Conservation (phyloP, 1,140 invertebrate genomes). For the Drosophila orena region DNA sequence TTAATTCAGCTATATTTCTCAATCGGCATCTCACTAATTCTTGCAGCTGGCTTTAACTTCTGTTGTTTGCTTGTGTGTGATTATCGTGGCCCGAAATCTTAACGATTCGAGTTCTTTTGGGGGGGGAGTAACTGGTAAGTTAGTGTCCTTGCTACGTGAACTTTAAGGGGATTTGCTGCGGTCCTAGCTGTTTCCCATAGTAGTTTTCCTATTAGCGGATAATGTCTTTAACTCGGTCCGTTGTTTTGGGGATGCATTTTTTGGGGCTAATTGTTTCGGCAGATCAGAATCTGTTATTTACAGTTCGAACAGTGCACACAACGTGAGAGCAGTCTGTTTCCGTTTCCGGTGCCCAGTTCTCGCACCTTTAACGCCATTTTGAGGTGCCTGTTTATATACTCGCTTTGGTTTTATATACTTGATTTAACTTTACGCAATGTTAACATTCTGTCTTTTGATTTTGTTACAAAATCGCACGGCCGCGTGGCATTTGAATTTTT, state of each 20-base stretch:
- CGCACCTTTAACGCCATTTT: conserved; percentile 5
- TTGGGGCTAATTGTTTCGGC: conserved; percentile 41
- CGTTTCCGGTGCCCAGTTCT: conserved; percentile 43
- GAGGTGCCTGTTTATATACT: conserved; percentile 16
- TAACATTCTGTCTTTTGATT: conserved; percentile 81
- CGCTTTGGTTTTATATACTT: conserved; percentile 9
- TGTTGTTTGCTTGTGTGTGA: conserved; percentile 47
- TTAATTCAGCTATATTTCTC: conserved; percentile 64
- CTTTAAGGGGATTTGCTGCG: conserved; percentile 69
- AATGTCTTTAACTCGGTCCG: conserved; percentile 37
- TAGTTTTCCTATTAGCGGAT: conserved; percentile 47
- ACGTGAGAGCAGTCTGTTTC: conserved; percentile 56
- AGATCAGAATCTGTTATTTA: conserved; percentile 69
- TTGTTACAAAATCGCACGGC: conserved; percentile 74
- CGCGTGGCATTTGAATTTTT: conserved; percentile 36
- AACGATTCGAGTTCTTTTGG: conserved; percentile 29
- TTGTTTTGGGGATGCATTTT: conserved; percentile 6
- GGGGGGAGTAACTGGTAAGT: conserved; percentile 32
- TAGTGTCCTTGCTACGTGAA: conserved; percentile 59
- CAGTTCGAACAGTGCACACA: conserved; percentile 80
- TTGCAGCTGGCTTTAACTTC: conserved; percentile 40
- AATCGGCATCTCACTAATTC: conserved; percentile 52
- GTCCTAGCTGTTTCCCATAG: conserved; percentile 31
- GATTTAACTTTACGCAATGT: conserved; percentile 74
- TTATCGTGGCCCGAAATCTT: conserved; percentile 59